Conservation (phyloP, 2,888 invertebrate species). For the Noctua janthe region DNA sequence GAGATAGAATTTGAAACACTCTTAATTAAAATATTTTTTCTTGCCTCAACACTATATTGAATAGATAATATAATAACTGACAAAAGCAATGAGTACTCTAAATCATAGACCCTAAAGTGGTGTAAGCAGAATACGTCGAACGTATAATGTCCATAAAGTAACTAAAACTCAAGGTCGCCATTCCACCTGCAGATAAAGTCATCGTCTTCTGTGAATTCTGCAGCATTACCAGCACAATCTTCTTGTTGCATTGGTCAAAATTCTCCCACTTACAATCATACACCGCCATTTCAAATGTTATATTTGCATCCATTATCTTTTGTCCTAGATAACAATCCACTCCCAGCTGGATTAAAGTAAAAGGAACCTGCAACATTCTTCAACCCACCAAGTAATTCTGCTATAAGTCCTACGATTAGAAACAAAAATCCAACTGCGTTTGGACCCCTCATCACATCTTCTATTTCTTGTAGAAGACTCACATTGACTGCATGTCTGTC, state of each 20-base stretch:
- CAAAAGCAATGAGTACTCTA: conserved; percentile 16
- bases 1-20: neutral
- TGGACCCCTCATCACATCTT: conserved; percentile 72
- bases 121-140: conserved; percentile 74
- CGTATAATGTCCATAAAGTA: conserved; percentile 70
- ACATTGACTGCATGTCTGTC: conserved; percentile 72
- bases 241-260: conserved; percentile 71
- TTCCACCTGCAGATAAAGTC: conserved; percentile 73
- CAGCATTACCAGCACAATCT: conserved; percentile 71
- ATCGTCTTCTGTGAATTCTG: conserved; percentile 72
- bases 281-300: conserved; percentile 69
- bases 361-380: conserved; percentile 78
- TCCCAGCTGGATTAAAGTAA: conserved; percentile 74
- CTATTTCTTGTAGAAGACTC: conserved; percentile 68
- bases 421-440: conserved; percentile 76
- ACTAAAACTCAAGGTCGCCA: conserved; percentile 69
- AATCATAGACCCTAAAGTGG: conserved; percentile 69
- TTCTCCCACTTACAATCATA: conserved; percentile 75
- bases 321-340: conserved; percentile 76
- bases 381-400: conserved; percentile 79
- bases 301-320: conserved; percentile 72
- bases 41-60: neutral
- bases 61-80: neutral
- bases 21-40: conserved; percentile 15
- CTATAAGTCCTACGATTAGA: conserved; percentile 73